Evolutionary conservation across 2,888 invertebrate genomes (phyloP).

Genomic region (Euspilapteryx auroguttella): DNA sequence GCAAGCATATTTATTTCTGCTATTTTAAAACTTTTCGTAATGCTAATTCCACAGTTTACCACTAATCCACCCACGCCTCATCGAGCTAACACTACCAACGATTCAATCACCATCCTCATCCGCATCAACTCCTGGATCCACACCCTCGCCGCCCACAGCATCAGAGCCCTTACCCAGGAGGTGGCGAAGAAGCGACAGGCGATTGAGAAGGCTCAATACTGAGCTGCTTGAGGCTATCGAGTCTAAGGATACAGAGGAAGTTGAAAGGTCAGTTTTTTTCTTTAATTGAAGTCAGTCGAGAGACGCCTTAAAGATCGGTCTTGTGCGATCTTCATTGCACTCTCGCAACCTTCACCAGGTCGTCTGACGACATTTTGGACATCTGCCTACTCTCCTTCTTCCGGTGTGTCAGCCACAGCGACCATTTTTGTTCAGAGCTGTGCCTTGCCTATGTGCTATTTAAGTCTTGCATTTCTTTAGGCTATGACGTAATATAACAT

Average conservation of each 20-base stretch:
- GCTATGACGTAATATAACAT: no score
- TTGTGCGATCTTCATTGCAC: no score
- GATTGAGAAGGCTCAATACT: slow-evolving; percentile 43
- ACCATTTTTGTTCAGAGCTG: no score
- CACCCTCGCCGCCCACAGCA: slow-evolving; percentile 18
- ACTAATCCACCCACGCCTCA: slow-evolving; percentile 7
- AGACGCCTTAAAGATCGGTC: no score
- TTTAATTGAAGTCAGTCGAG: background rate
- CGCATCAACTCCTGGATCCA: slow-evolving; percentile 26
- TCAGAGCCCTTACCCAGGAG: slow-evolving; percentile 17
- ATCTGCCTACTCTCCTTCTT: background rate
- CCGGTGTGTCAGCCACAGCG: background rate
- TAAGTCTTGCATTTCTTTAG: no score
- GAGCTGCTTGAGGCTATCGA: slow-evolving; percentile 48
- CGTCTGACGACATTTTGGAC: background rate
- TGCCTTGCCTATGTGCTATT: no score
- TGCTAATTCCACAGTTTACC: no score
- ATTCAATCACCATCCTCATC: slow-evolving; percentile 23
- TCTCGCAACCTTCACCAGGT: no score
- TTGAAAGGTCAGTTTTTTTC: slow-evolving; percentile 25
- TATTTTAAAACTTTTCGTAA: no score
- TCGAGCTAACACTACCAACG: slow-evolving; percentile 16
- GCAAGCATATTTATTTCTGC: no score
- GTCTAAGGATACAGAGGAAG: slow-evolving; percentile 26
- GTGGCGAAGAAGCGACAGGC: slow-evolving; percentile 35